Conservation (phyloP, 2,113 vertebrate genomes). For the Rissa tridactyla region DNA sequence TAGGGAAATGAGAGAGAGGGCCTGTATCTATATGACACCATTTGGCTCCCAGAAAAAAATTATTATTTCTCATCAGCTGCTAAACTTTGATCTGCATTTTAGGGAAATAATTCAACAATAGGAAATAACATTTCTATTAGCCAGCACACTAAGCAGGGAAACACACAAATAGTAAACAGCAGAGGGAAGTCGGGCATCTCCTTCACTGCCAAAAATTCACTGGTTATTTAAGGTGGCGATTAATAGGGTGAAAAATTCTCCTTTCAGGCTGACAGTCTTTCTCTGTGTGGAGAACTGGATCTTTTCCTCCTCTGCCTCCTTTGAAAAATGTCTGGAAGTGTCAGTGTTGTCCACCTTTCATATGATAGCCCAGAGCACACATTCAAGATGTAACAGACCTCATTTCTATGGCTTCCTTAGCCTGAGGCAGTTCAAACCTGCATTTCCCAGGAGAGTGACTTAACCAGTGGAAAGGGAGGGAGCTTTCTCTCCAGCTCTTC, state of each 20-base stretch:
- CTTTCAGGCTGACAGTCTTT: neutral
- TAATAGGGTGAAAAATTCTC: neutral
- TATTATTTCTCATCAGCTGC: neutral
- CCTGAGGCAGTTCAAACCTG: conserved; percentile 4
- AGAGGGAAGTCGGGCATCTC: neutral
- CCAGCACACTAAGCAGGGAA: neutral
- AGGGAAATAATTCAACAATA: neutral
- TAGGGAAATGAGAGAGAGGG: neutral
- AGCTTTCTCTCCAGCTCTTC: neutral
- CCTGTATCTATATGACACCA: neutral
- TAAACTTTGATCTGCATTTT: neutral
- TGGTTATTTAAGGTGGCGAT: neutral
- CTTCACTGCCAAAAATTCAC: neutral
- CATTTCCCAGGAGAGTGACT: neutral
- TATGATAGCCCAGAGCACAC: conserved; percentile 2
- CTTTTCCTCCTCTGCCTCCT: neutral
- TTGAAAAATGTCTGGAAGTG: neutral
- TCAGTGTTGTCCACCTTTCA: conserved; percentile 19
- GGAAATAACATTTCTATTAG: neutral
- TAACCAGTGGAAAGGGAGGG: neutral
- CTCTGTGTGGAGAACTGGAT: neutral
- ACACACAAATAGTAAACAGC: neutral
- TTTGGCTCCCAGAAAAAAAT: neutral
- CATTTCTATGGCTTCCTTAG: conserved; percentile 35
- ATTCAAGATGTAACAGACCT: neutral